Evolutionary conservation across 2,113 vertebrate genomes (phyloP).

Genomic region (Strigops habroptila): DNA sequence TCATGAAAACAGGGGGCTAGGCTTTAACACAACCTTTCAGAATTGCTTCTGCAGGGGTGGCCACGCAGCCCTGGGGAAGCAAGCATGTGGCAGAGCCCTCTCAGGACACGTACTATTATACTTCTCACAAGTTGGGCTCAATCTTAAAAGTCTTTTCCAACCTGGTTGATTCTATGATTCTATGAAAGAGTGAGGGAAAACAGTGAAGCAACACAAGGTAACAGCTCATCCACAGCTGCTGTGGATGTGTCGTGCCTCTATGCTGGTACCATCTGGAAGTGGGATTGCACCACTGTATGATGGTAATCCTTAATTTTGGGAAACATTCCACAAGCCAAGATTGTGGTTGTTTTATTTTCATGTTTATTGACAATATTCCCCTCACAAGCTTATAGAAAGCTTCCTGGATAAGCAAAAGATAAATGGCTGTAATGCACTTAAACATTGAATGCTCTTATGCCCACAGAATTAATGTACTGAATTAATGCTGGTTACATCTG

Average conservation of each 20-base stretch:
- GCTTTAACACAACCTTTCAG: background rate
- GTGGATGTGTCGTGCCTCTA: background rate
- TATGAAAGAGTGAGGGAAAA: background rate
- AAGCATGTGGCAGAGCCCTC: background rate
- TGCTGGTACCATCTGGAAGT: background rate
- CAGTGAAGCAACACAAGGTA: background rate
- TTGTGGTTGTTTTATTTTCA: background rate
- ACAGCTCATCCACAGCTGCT: background rate
- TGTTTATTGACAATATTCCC: background rate
- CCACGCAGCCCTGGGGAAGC: background rate
- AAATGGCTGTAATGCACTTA: background rate
- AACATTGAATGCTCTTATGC: background rate
- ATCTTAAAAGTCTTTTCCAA: background rate
- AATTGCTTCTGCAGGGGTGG: background rate
- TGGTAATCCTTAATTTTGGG: background rate
- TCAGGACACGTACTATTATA: fast-evolving
- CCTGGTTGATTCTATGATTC: background rate
- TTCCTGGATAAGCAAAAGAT: background rate
- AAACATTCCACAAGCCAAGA: background rate
- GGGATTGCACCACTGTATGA: background rate
- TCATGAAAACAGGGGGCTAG: background rate
- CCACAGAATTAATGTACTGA: background rate
- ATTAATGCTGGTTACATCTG: background rate
- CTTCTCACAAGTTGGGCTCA: background rate
- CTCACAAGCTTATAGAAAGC: background rate